These are phyloP conservation scores for Echinops telfairi DNA, from an alignment of 2,113 vertebrate species.

Conservation along the genomic window DNA sequence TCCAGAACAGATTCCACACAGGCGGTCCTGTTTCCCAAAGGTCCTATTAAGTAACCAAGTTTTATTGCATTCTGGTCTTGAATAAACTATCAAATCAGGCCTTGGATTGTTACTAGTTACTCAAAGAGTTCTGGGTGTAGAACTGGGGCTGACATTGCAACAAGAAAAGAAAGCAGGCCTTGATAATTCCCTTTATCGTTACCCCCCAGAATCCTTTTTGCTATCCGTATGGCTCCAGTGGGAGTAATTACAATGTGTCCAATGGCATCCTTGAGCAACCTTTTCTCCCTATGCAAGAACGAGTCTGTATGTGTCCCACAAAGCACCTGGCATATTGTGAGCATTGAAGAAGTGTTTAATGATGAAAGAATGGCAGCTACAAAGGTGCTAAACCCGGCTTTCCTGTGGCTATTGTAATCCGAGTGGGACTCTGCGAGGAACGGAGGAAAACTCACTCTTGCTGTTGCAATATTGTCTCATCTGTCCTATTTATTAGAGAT, in stretches of 20 bases:
- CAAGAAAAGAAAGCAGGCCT: neutral
- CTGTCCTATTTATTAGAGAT: slow-evolving; percentile 2
- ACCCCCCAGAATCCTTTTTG: slow-evolving; percentile 3
- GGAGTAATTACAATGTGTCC: slow-evolving; percentile 64
- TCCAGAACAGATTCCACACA: neutral
- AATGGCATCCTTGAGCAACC: slow-evolving; percentile 45
- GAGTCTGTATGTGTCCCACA: slow-evolving; percentile 51
- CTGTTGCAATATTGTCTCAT: slow-evolving; percentile 8
- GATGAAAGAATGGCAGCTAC: slow-evolving; percentile 38
- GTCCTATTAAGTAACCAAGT: neutral
- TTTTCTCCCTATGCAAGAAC: slow-evolving; percentile 43
- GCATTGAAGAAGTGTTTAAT: slow-evolving; percentile 65
- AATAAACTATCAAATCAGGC: neutral
- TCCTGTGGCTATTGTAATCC: slow-evolving; percentile 33
- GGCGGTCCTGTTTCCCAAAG: neutral
- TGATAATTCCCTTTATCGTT: slow-evolving; percentile 43
- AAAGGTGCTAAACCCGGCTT: neutral
- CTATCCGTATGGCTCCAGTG: slow-evolving; percentile 46
- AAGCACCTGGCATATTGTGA: slow-evolving; percentile 53
- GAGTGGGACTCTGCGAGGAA: neutral
- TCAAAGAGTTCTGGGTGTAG: neutral
- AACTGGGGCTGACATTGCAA: neutral
- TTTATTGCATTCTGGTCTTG: neutral
- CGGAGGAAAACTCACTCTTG: slow-evolving; percentile 21
- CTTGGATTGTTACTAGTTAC: neutral